Percentiles rank a stretch among this genome's conserved stretches.
Conservation (phyloP, 1,140 invertebrate genomes). For the Brachystomella parvula region DNA sequence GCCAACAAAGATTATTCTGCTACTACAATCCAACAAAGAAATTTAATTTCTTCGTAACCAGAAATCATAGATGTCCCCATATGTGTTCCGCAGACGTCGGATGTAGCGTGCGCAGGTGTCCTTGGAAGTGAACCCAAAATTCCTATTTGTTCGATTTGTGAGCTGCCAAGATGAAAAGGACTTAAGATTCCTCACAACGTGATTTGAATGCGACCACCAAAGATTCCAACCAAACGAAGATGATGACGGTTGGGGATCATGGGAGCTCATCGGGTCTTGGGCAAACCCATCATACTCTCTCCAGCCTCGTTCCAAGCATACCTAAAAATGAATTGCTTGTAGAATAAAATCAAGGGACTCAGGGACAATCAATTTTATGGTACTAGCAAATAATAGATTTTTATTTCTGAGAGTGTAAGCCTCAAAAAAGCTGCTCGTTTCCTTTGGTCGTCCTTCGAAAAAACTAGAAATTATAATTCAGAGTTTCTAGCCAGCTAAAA, state of each 20-base stretch:
- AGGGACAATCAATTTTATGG: too few relatives aligned
- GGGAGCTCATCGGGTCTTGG: not conserved
- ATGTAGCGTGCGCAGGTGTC: slow-evolving; percentile 68
- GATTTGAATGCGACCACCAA: slow-evolving; percentile 31
- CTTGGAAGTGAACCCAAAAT: slow-evolving; percentile 69
- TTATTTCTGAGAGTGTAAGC: not conserved
- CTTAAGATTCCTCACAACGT: slow-evolving; percentile 4
- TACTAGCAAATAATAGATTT: slow-evolving; percentile 2
- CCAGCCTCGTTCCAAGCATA: slow-evolving; percentile 73
- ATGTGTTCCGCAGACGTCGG: slow-evolving; percentile 69
- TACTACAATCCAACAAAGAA: slow-evolving; percentile 14
- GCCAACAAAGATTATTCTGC: not conserved
- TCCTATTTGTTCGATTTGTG: slow-evolving; percentile 75
- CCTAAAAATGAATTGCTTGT: slow-evolving; percentile 44
- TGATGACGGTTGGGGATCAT: not conserved
- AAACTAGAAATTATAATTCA: not conserved
- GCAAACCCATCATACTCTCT: slow-evolving; percentile 54
- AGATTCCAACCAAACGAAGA: slow-evolving; percentile 24
- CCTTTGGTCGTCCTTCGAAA: not conserved
- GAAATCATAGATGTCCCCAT: slow-evolving; percentile 73
- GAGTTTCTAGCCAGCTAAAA: not conserved
- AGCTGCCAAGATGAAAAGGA: slow-evolving; percentile 48
- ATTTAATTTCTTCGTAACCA: slow-evolving; percentile 48
- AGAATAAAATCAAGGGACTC: not conserved
- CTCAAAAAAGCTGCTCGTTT: not conserved